Evolutionary conservation across 2,888 invertebrate species (phyloP).

Genomic region (Altica lythri): DNA sequence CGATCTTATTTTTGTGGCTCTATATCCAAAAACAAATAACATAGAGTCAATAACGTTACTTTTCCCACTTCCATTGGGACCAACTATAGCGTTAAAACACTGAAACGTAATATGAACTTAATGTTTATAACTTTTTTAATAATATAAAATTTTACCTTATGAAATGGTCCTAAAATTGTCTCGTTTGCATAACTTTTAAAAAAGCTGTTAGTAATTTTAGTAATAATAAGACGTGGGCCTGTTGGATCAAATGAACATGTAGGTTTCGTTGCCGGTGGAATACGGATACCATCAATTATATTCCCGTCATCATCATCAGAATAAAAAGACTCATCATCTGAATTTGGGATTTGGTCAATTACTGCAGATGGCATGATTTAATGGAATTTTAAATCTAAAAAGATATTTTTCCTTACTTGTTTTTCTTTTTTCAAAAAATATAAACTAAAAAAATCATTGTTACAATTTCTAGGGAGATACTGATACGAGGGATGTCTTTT

Average conservation of each 20-base stretch:
- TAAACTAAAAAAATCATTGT: too few relatives aligned
- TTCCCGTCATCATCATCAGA: slow-evolving; percentile 72
- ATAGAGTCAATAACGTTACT: slow-evolving; percentile 99
- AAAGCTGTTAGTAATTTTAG: slow-evolving; percentile 86
- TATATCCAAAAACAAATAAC: slow-evolving; percentile 98
- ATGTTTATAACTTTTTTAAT: not conserved
- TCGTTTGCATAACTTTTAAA: slow-evolving; percentile 96
- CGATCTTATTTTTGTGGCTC: slow-evolving; percentile 92
- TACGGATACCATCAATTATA: slow-evolving; percentile 74
- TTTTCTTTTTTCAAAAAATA: too few relatives aligned
- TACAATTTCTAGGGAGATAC: too few relatives aligned
- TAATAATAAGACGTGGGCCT: slow-evolving; percentile 86
- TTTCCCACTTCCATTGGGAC: slow-evolving; percentile 99
- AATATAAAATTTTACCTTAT: slow-evolving; percentile 70
- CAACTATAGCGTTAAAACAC: slow-evolving; percentile 95
- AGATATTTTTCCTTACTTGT: too few relatives aligned
- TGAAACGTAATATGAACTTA: slow-evolving; percentile 59
- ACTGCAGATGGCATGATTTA: too few relatives aligned
- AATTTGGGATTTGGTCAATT: too few relatives aligned
- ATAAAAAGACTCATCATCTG: slow-evolving; percentile 35
- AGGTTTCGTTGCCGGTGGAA: slow-evolving; percentile 76
- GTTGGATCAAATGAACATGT: slow-evolving; percentile 70
- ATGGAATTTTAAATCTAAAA: too few relatives aligned
- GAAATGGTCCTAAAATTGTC: slow-evolving; percentile 89
- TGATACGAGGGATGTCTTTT: too few relatives aligned